Evolutionary conservation across 2,113 vertebrate species (phyloP).

Genomic region (Numenius arquata): DNA sequence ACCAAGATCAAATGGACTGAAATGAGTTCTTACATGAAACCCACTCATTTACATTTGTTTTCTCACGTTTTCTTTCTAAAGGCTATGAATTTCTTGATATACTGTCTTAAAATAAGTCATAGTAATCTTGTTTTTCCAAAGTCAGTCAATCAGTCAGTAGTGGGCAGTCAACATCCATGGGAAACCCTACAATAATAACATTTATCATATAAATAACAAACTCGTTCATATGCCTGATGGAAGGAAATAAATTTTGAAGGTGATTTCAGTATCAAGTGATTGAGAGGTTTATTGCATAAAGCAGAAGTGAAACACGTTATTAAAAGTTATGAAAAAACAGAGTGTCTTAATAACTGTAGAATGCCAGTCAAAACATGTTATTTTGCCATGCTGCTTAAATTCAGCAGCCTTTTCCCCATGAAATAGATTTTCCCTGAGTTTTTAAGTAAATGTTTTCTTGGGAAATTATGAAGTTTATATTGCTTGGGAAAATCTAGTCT

Average conservation of each 20-base stretch:
- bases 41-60: not conserved
- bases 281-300: conserved; percentile 34
- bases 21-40: not conserved
- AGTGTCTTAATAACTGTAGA: not conserved
- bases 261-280: conserved; percentile 24
- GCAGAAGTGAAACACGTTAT: conserved; percentile 21
- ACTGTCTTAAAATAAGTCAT: not conserved
- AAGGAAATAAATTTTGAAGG: conserved; percentile 24
- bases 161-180: not conserved
- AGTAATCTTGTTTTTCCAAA: not conserved
- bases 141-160: not conserved
- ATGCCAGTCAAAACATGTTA: conserved; percentile 21
- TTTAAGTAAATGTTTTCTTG: conserved; percentile 31
- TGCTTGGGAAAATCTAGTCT: not conserved
- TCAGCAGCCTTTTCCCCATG: not conserved
- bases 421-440: conserved; percentile 16
- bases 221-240: not conserved
- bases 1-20: not conserved
- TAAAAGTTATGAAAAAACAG: conserved; percentile 49
- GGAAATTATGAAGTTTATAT: not conserved
- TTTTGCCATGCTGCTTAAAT: conserved; percentile 20
- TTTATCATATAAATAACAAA: conserved; percentile 4
- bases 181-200: not conserved
- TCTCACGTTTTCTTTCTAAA: not conserved
- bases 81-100: not conserved